Percentiles rank a stretch among this genome's conserved stretches.
These are phyloP conservation scores for Pipa parva DNA, from an alignment of 2,113 vertebrate species.

Conservation along the genomic window DNA sequence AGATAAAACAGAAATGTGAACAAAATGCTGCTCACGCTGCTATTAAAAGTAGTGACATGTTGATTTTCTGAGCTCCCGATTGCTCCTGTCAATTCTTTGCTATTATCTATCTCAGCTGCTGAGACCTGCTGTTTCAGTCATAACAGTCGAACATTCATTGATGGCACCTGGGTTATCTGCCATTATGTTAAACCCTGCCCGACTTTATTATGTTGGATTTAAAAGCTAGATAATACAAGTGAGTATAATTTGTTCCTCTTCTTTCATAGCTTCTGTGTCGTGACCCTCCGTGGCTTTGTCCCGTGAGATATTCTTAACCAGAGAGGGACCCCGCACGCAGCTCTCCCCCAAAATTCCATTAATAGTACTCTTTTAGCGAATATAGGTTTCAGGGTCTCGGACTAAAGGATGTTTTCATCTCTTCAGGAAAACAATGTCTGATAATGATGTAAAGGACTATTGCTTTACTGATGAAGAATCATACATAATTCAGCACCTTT, in stretches of 20 bases:
- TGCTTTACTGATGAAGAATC: conserved; percentile 99
- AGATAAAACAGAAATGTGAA: conserved; percentile 59
- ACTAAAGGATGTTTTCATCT: conserved; percentile 94
- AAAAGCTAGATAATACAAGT: conserved; percentile 83
- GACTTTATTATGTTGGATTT: conserved; percentile 72
- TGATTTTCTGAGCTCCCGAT: conserved; percentile 58
- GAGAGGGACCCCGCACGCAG: conserved; percentile 79
- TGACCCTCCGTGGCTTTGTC: conserved; percentile 79
- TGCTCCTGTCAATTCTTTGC: conserved; percentile 57
- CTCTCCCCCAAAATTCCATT: conserved; percentile 88
- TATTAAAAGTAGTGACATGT: conserved; percentile 63
- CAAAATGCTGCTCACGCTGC: conserved; percentile 57
- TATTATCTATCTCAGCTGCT: conserved; percentile 69
- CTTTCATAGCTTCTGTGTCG: conserved; percentile 75
- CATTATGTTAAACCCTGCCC: conserved; percentile 68
- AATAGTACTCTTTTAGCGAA: conserved; percentile 80
- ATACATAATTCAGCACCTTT: conserved; percentile 99
- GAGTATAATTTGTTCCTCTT: conserved; percentile 84
- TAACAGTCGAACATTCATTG: conserved; percentile 59
- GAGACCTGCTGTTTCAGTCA: conserved; percentile 71
- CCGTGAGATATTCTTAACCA: conserved; percentile 75
- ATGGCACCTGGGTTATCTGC: conserved; percentile 80
- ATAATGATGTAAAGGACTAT: conserved; percentile 99
- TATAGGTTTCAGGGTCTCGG: conserved; percentile 87
- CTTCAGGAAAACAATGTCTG: conserved; percentile 99